Conservation (phyloP, 2,797 vertebrate species). For the Lemur catta region DNA sequence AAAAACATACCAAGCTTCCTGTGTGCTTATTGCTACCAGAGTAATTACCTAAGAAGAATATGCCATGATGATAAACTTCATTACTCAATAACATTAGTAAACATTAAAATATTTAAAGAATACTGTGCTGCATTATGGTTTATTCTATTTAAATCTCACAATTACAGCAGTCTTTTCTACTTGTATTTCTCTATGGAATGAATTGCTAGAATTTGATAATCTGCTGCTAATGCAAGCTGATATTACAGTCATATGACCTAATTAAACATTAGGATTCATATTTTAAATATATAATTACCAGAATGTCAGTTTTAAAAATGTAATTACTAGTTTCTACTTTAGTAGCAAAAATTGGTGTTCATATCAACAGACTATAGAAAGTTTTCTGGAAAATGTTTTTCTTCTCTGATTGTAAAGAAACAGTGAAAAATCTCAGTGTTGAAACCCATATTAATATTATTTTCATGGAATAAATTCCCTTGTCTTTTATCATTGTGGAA, state of each 20-base stretch:
- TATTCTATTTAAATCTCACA: conserved; percentile 69
- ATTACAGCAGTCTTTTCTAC: conserved; percentile 66
- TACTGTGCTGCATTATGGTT: conserved; percentile 50
- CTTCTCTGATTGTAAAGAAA: conserved; percentile 42
- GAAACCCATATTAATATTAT: background rate
- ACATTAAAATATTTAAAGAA: conserved; percentile 77
- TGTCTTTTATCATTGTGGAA: conserved; percentile 4
- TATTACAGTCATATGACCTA: conserved; percentile 75
- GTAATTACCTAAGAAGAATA: conserved; percentile 73
- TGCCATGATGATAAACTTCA: conserved; percentile 71
- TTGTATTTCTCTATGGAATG: conserved; percentile 49
- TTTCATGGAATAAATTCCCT: background rate
- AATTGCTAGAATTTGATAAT: conserved; percentile 70
- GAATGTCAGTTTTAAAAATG: conserved; percentile 18
- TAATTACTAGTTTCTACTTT: conserved; percentile 63
- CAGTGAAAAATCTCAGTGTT: conserved; percentile 39
- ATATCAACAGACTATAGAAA: conserved; percentile 34
- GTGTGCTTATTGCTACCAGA: conserved; percentile 33
- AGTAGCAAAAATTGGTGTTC: conserved; percentile 60
- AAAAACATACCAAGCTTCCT: background rate
- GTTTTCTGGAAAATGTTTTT: conserved; percentile 57
- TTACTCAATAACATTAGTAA: conserved; percentile 72
- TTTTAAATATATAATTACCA: conserved; percentile 69
- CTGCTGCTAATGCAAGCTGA: conserved; percentile 58
- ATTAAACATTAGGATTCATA: conserved; percentile 67